Base-by-base conservation (phyloP, 2,797 vertebrate species). In the Discoglossus pictus region DNA sequence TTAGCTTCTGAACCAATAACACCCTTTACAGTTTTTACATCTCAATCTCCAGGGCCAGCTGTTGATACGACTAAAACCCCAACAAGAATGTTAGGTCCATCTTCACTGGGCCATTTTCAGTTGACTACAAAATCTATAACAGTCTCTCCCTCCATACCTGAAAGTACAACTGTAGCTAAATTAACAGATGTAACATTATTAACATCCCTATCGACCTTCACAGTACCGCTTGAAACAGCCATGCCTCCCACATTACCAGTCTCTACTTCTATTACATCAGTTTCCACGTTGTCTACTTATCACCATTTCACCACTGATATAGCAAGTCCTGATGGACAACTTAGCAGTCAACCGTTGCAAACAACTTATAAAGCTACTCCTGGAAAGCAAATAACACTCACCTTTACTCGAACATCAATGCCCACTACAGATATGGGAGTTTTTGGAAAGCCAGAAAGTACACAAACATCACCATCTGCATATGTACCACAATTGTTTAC, bases 1-100 rank as follows among this genome's bases (percentile, higher is more conserved):
- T 35, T 31, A 43, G 10, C 20, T 58, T 47, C 25, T 15, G 21
- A 40, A 2, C 44, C 38, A 44, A 65, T 77, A 75, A 46, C 52
- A 50, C 38, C 72, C 62, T 54, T 61, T 50, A 77, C 68, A 31
- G 39, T 78, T 34, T 76, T 81, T 69, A 73, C 74, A n/a, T 38
- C 69, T 54, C 72, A 70, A 58, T 17, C 61, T 39, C 79, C 61
- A 35, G 54, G 16, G 43, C 18, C 39, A 44, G 59, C 63, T 55
- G 55, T 77, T 61, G 43, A 73, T n/a, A 61, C 74, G 69, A 80
- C 73, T 71, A 53, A 74, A 46, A 53, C 79, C 50, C 27, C 80
- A 51, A 74, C 77, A 75, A 75, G 73, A 23, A 74, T 44, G 52
- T 66, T 70, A 34, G 74, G 63, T 31, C 68, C 43, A 35, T 63